A percentile compares a stretch with the other conserved stretches of the same genome.
Evolutionary conservation across 2,113 vertebrate species (phyloP).

Genomic region (Platycercus adscitus): DNA sequence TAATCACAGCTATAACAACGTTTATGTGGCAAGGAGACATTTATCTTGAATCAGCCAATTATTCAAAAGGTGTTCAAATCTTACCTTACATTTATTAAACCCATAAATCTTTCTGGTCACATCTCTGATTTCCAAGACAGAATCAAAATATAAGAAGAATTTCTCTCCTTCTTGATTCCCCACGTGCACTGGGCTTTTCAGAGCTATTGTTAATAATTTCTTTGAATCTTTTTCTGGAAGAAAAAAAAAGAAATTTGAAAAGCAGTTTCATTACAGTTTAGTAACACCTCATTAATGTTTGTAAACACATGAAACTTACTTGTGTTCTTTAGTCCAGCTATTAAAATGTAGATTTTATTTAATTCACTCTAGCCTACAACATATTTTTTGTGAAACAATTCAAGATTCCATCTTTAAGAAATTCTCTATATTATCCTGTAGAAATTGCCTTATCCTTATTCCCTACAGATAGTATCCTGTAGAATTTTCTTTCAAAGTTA

Average conservation of each 20-base stretch:
- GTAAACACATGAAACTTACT: background rate
- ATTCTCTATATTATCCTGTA: background rate
- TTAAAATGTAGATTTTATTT: background rate
- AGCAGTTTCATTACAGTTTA: background rate
- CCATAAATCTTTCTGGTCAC: conserved; percentile 80
- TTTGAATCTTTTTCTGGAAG: conserved; percentile 79
- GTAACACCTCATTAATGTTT: background rate
- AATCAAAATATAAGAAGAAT: conserved; percentile 86
- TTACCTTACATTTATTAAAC: conserved; percentile 83
- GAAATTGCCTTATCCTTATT: background rate
- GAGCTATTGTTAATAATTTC: conserved; percentile 79
- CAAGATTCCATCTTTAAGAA: background rate
- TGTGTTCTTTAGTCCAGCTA: background rate
- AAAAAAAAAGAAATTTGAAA: conserved; percentile 32
- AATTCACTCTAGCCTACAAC: background rate
- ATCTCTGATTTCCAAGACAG: conserved; percentile 83
- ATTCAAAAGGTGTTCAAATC: background rate
- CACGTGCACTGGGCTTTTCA: conserved; percentile 77
- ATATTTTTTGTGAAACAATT: background rate
- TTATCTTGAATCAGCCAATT: background rate
- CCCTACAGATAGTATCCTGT: background rate
- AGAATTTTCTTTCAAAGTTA: background rate
- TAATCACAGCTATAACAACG: background rate
- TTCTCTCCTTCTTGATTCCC: conserved; percentile 79
- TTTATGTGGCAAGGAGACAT: background rate